A percentile compares a stretch with the other conserved stretches of the same genome.
These are phyloP conservation scores for Halictus quadricinctus DNA, from an alignment of 2,888 invertebrate species.

Conservation along the genomic window DNA sequence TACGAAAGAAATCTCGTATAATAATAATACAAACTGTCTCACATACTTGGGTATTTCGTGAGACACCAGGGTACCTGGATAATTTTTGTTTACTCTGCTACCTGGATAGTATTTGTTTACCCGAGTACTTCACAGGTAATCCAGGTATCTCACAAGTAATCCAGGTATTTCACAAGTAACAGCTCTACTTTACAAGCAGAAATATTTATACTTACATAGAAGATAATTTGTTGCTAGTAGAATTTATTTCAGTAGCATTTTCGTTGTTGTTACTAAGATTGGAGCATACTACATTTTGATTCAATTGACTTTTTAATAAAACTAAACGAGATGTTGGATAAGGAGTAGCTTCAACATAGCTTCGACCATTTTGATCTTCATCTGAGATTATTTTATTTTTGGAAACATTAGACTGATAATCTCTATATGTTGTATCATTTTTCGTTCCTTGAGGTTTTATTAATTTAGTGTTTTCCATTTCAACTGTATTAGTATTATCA, in stretches of 20 bases:
- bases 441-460: background rate
- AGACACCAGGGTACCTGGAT: too few relatives aligned
- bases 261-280: constrained; percentile 4
- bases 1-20: too few relatives aligned
- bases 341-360: constrained; percentile 72
- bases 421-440: background rate
- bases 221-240: constrained; percentile 4
- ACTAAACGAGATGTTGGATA: constrained; percentile 70
- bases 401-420: background rate
- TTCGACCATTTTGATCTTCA: constrained; percentile 27
- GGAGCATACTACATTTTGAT: constrained; percentile 44
- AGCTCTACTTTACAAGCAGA: background rate
- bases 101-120: too few relatives aligned
- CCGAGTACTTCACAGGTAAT: too few relatives aligned
- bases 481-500: background rate
- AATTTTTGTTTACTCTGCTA: too few relatives aligned
- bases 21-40: too few relatives aligned
- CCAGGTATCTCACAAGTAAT: too few relatives aligned
- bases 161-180: background rate
- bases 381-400: background rate
- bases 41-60: too few relatives aligned
- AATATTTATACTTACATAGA: constrained; percentile 41
- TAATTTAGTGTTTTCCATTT: background rate
- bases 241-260: background rate
- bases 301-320: constrained; percentile 67